Conservation (phyloP, 1,140 invertebrate genomes). For the Nephotettix cincticeps region DNA sequence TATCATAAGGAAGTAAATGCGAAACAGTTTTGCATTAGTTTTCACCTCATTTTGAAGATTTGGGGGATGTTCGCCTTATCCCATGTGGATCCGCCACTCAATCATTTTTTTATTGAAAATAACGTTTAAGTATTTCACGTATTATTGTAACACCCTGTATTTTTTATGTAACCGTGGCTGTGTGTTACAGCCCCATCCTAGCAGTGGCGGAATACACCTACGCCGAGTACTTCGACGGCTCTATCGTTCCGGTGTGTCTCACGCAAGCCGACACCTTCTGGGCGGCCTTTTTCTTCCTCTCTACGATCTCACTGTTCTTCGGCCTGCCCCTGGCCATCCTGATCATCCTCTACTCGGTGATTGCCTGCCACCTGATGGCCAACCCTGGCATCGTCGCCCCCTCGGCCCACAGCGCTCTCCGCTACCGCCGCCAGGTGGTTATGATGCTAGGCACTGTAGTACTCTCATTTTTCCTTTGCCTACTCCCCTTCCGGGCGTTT, state of each 20-base stretch:
- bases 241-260: slow-evolving; percentile 68
- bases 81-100: no score
- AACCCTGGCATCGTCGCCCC: slow-evolving; percentile 63
- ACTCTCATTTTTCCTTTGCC: slow-evolving; percentile 85
- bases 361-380: slow-evolving; percentile 78
- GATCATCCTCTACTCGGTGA: slow-evolving; percentile 77
- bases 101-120: no score
- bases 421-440: slow-evolving; percentile 57
- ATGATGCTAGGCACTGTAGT: slow-evolving; percentile 89
- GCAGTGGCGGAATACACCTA: slow-evolving; percentile 69
- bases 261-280: slow-evolving; percentile 70
- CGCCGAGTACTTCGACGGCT: slow-evolving; percentile 67
- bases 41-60: no score
- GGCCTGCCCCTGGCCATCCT: slow-evolving; percentile 77
- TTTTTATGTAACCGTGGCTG: slow-evolving; percentile 28
- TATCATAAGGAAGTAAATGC: no score
- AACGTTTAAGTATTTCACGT: no score
- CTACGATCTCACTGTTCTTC: slow-evolving; percentile 79
- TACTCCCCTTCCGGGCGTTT: slow-evolving; percentile 82
- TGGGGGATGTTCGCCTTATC: no score
- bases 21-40: no score
- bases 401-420: slow-evolving; percentile 36
- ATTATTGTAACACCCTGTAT: no score
- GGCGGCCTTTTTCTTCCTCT: slow-evolving; percentile 74
- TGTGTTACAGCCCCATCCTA: slow-evolving; percentile 72